Evolutionary conservation across 2,888 invertebrate species (phyloP).

Genomic region (Conchocele bisecta): DNA sequence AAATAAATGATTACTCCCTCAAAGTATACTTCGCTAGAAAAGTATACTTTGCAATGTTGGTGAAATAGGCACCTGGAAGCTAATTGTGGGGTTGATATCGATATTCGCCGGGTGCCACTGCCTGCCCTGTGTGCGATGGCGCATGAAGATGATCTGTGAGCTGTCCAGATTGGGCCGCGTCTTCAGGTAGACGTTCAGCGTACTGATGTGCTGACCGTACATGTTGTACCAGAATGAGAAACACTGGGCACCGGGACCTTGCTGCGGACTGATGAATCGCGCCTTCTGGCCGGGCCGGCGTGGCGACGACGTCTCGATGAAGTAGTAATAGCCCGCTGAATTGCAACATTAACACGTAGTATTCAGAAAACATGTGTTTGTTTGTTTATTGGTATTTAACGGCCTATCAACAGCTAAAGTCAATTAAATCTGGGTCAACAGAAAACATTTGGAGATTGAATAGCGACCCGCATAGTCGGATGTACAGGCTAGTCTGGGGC

Average conservation of each 20-base stretch:
- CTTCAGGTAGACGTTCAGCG: constrained; percentile 73
- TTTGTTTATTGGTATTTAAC: too few species aligned
- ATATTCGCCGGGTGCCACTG: constrained; percentile 70
- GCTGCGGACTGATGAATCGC: constrained; percentile 72
- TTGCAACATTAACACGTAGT: neutral
- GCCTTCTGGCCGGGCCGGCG: constrained; percentile 84
- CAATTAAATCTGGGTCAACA: too few species aligned
- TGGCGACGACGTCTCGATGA: constrained; percentile 69
- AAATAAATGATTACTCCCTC: too few species aligned
- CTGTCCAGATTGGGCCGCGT: constrained; percentile 53
- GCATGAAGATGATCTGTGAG: constrained; percentile 69
- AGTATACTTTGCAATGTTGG: too few species aligned
- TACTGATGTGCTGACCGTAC: constrained; percentile 74
- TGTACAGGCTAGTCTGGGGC: too few species aligned
- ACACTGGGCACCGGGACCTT: constrained; percentile 57
- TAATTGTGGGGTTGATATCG: constrained; percentile 55
- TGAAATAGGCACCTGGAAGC: constrained; percentile 73
- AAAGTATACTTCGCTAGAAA: too few species aligned
- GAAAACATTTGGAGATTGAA: too few species aligned
- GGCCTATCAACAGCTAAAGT: too few species aligned
- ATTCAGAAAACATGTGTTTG: too few species aligned
- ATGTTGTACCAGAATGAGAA: constrained; percentile 78
- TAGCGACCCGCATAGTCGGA: too few species aligned
- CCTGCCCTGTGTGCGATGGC: constrained; percentile 67
- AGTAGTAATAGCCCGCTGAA: constrained; percentile 66